phyloP scores from a whole-genome alignment of 2,888 invertebrate genomes.

The Nymphalis urticae region DNA sequence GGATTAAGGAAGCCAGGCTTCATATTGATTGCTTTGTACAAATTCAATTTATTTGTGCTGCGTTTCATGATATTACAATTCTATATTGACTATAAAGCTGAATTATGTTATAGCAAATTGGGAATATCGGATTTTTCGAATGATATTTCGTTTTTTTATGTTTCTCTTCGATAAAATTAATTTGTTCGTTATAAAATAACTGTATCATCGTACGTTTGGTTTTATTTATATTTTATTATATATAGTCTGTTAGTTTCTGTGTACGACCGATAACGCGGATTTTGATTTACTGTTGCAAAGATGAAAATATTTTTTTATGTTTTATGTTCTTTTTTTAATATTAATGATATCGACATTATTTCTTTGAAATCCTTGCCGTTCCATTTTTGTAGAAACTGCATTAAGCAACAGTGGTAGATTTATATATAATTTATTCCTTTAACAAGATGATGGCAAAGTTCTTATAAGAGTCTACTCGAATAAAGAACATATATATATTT shows the following conservation, averaged over 20 bases:
- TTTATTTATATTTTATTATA: background rate
- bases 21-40: slow-evolving; percentile 62
- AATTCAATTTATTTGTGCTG: slow-evolving; percentile 54
- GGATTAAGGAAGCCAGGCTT: slow-evolving; percentile 63
- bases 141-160: background rate
- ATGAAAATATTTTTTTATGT: no score
- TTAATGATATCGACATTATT: no score
- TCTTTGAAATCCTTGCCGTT: no score
- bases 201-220: background rate
- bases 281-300: no score
- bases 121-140: slow-evolving; percentile 14
- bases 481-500: no score
- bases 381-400: no score
- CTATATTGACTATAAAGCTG: slow-evolving; percentile 32
- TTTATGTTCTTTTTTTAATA: no score
- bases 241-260: background rate
- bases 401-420: no score
- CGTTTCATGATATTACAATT: slow-evolving; percentile 30
- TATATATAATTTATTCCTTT: no score
- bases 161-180: slow-evolving; percentile 2
- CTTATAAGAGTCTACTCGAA: no score
- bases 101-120: slow-evolving; percentile 19
- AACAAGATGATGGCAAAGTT: no score
- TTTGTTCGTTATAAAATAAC: slow-evolving; percentile 12
- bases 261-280: no score